Evolutionary conservation across 2,113 vertebrate species (phyloP).

Genomic region (Corvus hawaiiensis): DNA sequence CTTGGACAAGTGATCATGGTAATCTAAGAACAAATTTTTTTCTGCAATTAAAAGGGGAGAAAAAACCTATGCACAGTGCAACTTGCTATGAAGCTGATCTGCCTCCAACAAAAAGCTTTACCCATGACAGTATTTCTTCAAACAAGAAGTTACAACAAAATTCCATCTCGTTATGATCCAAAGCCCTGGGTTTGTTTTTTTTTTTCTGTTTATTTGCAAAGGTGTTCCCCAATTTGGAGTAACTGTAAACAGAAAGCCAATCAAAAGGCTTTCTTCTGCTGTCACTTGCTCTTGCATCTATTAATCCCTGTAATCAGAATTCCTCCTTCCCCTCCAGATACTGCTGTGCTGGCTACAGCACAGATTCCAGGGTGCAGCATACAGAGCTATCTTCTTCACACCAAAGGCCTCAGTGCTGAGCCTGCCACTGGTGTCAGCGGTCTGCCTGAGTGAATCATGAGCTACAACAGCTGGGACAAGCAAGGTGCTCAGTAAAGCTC

Average conservation of each 20-base stretch:
- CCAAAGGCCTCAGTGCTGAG: background rate
- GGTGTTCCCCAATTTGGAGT: background rate
- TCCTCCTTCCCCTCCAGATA: background rate
- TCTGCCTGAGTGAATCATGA: background rate
- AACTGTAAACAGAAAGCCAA: background rate
- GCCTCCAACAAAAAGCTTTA: background rate
- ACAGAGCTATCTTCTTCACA: background rate
- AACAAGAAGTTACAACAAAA: background rate
- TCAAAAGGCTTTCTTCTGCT: background rate
- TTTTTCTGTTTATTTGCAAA: background rate
- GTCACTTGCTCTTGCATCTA: background rate
- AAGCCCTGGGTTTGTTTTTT: background rate
- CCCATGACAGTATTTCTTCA: background rate
- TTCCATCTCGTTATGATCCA: background rate
- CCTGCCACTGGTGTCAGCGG: background rate
- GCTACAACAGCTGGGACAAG: background rate
- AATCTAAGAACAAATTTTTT: background rate
- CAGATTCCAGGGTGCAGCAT: background rate
- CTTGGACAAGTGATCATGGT: rapidly evolving
- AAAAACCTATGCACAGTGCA: background rate
- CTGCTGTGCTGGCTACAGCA: background rate
- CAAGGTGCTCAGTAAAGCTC: background rate
- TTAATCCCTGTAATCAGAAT: background rate
- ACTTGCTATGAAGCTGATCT: background rate
- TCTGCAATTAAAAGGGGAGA: background rate